Evolutionary conservation across 1,140 invertebrate genomes (phyloP), one percentile per base, ranked within the genome.

Genomic region (Ceratina australensis): DNA sequence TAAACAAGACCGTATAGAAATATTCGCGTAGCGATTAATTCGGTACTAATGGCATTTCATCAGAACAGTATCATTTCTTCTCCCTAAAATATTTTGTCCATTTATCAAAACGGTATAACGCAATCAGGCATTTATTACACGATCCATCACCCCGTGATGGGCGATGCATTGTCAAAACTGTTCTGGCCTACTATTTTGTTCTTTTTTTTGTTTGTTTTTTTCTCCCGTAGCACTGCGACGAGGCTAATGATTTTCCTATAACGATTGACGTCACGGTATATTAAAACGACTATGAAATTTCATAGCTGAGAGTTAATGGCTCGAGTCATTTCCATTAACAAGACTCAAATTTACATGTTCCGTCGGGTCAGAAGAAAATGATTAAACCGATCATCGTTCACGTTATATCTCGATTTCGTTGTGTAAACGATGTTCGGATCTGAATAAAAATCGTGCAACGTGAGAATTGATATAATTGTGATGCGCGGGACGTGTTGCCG

Each of bases 191-290:
- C 2, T 61, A 22, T 28, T 72, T 72, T n/a, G n/a, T n/a, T n/a
- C n/a, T n/a, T n/a, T n/a, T n/a, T n/a, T n/a, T n/a, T n/a, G n/a
- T 60, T 75, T 22, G n/a, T 63, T 65, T 66, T 50, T 66, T 22
- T 16, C n/a, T 49, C n/a, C 5, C 15, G 49, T 22, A n/a, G 18
- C 26, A 20, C 10, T 52, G 28, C 66, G 33, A 50, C 60, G 13
- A 26, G 60, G 75, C 50, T 78, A 78, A 78, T 78, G 75, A 78
- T 63, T 78, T 78, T 78, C 68, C 75, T 78, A 78, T 78, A 78
- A 72, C 64, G 69, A 18, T 20, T 57, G 61, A 72, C 75, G 24
- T 64, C 20, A n/a, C 50, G 28, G 0, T 66, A 16, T 66, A 22
- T 49, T 50, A 24, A 28, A 66, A 66, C 33, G 33, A 42, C 5